Base-by-base conservation (phyloP, 2,888 invertebrate genomes). In the Bugula neritina region DNA sequence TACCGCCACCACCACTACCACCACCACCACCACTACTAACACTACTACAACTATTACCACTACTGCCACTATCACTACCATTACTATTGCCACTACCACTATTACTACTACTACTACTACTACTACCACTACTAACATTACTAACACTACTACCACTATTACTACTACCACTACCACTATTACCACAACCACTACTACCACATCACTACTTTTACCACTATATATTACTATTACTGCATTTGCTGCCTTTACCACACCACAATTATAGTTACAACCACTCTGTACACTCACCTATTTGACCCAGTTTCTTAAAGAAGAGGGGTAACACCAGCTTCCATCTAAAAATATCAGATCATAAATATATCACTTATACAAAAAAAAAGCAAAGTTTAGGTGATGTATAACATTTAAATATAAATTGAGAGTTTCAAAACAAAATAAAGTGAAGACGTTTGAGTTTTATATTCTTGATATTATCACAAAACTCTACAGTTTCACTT, bases 291-390 rank as follows among this genome's bases (percentile, higher is more conserved):
- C 63, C 63, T 2, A 63, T 63, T n/a, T 63, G 63, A 13, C 29
- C 27, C 13, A 63, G 63, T 27, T 10, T 27, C 34, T 63, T 63
- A n/a, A 13, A 63, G 5, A 63, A 31, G 3, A 63, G 31, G 2
- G 63, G 63, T 63, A 63, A n/a, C 27, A 63, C 63, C 34, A 63
- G 63, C 63, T 63, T 27, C 63, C 63, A 63, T 31, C 63, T 63
- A 31, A 2, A 63, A 63, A 17, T 43, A 43, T 5, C 17, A 43
- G 43, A n/a, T n/a, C n/a, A n/a, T n/a, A n/a, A n/a, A n/a, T n/a
- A n/a, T n/a, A n/a, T n/a, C n/a, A n/a, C n/a, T n/a, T n/a, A n/a
- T n/a, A n/a, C n/a, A n/a, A n/a, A n/a, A n/a, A n/a, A n/a, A n/a
- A n/a, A n/a, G n/a, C n/a, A n/a, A n/a, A n/a, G n/a, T n/a, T n/a